Percentiles rank a stretch among this genome's conserved stretches.
phyloP scores from a whole-genome alignment of 1,140 invertebrate genomes.

The Heliconius nattereri region DNA sequence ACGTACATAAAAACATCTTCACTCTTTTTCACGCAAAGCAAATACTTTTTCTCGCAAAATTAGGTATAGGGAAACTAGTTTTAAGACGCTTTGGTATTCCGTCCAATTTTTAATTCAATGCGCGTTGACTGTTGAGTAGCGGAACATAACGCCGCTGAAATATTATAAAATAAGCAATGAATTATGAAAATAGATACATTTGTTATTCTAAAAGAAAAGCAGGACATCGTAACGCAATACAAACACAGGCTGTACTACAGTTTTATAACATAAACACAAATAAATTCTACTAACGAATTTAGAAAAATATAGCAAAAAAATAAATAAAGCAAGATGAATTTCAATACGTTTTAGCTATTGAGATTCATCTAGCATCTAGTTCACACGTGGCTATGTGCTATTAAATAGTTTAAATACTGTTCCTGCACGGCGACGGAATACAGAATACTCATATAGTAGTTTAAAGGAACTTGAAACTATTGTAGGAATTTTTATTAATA shows the following conservation, averaged over 20 bases:
- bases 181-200: no score
- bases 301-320: no score
- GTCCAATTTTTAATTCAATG: no score
- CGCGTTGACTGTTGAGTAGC: no score
- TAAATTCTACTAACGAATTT: not conserved
- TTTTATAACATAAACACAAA: not conserved
- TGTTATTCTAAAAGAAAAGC: no score
- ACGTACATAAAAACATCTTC: not conserved
- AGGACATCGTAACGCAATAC: no score
- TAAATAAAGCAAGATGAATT: not conserved
- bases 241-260: no score
- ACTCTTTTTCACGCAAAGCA: not conserved
- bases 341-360: not conserved
- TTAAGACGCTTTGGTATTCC: no score
- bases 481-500: not conserved
- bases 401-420: constrained; percentile 2
- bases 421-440: not conserved
- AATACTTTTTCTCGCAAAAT: no score
- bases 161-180: no score
- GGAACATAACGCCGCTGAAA: no score
- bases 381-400: constrained; percentile 1
- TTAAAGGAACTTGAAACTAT: not conserved
- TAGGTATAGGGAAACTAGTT: no score
- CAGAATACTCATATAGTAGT: not conserved
- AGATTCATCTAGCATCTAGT: not conserved